A percentile compares a stretch with the other conserved stretches of the same genome.
phyloP scores from a whole-genome alignment of 2,888 invertebrate species.

The Drosophila cracens region DNA sequence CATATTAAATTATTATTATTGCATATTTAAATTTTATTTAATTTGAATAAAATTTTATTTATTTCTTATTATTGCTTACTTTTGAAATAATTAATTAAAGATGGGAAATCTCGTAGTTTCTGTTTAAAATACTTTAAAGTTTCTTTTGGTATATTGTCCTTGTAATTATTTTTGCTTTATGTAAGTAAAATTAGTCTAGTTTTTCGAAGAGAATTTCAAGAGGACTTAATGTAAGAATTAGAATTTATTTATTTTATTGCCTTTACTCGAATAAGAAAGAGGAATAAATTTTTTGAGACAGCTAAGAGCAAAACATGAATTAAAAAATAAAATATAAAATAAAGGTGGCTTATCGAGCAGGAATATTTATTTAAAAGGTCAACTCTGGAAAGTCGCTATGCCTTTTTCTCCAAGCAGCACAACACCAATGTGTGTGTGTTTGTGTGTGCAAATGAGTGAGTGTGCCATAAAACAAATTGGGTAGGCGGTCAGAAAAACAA shows the following conservation, averaged over 20 bases:
- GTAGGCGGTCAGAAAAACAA: conserved; percentile 52
- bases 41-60: neutral
- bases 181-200: neutral
- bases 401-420: conserved; percentile 2
- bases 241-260: neutral
- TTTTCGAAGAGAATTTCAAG: neutral
- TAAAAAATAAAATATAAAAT: neutral
- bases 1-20: neutral
- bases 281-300: neutral
- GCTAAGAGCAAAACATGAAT: too few relatives aligned
- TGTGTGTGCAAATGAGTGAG: conserved; percentile 26
- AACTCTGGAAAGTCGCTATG: conserved; percentile 24
- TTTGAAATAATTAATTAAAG: neutral
- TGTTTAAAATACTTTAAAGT: neutral
- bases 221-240: neutral
- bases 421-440: conserved; percentile 8
- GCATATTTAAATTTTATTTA: neutral
- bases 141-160: neutral
- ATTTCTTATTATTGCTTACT: neutral
- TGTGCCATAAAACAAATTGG: conserved; percentile 76
- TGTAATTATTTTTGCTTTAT: neutral
- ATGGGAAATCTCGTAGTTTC: neutral
- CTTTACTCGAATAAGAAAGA: neutral
- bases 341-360: neutral
- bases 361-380: conserved; percentile 26